Evolutionary conservation across 1,140 invertebrate species (phyloP).

Genomic region (Diachasmimorpha longicaudata): DNA sequence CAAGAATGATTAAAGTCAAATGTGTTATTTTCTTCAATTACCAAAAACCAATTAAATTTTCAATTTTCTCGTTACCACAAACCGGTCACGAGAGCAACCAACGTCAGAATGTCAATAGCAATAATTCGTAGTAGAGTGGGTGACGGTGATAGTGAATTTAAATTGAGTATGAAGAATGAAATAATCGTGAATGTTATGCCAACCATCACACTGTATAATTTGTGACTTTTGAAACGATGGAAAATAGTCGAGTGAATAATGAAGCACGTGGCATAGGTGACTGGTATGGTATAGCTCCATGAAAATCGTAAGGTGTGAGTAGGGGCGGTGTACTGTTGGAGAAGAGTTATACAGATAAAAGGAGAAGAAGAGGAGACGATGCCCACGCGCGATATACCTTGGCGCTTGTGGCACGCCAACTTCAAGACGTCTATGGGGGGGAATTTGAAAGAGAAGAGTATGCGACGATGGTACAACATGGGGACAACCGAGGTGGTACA

Average conservation of each 20-base stretch:
- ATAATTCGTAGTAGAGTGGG: neutral
- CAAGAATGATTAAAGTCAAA: no score
- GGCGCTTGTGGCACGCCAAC: neutral
- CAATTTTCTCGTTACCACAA: neutral
- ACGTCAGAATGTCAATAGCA: neutral
- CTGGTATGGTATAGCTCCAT: neutral
- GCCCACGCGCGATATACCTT: slow-evolving; percentile 14
- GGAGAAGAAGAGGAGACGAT: slow-evolving; percentile 7
- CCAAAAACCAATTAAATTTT: no score
- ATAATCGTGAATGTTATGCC: slow-evolving; percentile 6
- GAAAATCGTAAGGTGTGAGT: neutral
- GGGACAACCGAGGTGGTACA: neutral
- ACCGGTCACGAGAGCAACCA: neutral
- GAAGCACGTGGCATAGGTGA: slow-evolving; percentile 9
- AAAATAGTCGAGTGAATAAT: slow-evolving; percentile 10
- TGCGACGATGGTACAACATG: neutral
- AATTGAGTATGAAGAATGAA: neutral
- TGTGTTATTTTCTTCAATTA: no score
- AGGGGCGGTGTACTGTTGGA: neutral
- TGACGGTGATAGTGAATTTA: neutral
- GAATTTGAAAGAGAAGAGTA: slow-evolving; percentile 17
- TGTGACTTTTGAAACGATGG: neutral
- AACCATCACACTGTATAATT: neutral
- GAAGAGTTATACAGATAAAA: neutral
- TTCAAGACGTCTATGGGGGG: neutral